These are phyloP conservation scores for Malurus elegans DNA, from an alignment of 2,113 vertebrate genomes.

Conservation along the genomic window DNA sequence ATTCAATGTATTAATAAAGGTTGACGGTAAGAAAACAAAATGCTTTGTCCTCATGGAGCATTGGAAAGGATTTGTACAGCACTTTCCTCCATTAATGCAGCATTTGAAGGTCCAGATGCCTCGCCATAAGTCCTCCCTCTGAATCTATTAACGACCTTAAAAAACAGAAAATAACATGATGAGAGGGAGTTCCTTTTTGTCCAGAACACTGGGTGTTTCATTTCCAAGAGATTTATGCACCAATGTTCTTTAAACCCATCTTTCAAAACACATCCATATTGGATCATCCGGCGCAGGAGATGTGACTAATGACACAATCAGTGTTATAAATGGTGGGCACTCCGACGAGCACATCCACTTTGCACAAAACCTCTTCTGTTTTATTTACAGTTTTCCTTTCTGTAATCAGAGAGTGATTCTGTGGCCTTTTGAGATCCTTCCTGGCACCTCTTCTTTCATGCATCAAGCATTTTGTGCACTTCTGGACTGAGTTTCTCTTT, in stretches of 20 bases:
- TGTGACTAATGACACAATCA: slow-evolving; percentile 69
- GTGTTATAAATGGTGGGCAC: slow-evolving; percentile 46
- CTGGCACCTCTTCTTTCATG: not conserved
- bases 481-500: not conserved
- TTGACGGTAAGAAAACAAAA: slow-evolving; percentile 36
- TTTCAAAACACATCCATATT: slow-evolving; percentile 66
- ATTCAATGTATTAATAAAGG: slow-evolving; percentile 35
- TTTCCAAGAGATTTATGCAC: slow-evolving; percentile 33
- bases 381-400: slow-evolving; percentile 15
- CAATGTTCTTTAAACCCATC: slow-evolving; percentile 47
- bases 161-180: not conserved
- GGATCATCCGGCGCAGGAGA: slow-evolving; percentile 19
- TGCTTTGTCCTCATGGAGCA: not conserved
- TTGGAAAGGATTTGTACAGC: slow-evolving; percentile 24
- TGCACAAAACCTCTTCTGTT: not conserved
- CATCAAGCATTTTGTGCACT: not conserved
- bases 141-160: not conserved
- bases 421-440: not conserved
- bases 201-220: not conserved
- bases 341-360: slow-evolving; percentile 26
- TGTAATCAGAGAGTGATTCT: not conserved
- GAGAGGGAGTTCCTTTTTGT: not conserved
- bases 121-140: slow-evolving; percentile 17
- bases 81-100: slow-evolving; percentile 27
- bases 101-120: slow-evolving; percentile 21